These are phyloP conservation scores for Sympetrum striolatum DNA, from an alignment of 2,888 invertebrate species.

Conservation along the genomic window DNA sequence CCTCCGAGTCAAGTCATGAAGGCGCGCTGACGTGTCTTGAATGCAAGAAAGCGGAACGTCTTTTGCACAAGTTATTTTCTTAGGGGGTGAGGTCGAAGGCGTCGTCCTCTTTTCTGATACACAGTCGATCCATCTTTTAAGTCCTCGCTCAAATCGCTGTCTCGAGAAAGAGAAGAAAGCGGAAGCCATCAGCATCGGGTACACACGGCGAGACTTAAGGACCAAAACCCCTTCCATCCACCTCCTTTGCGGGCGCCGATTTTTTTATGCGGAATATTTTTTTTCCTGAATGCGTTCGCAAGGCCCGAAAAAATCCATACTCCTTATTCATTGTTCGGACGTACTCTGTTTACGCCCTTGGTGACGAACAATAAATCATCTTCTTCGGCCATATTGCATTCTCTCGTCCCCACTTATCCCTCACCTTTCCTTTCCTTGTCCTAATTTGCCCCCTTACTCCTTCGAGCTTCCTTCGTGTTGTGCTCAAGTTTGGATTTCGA, in stretches of 20 bases:
- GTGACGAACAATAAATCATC: neutral
- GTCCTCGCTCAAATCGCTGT: neutral
- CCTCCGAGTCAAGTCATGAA: too few relatives aligned
- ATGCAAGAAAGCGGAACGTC: too few relatives aligned
- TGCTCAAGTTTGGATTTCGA: too few relatives aligned
- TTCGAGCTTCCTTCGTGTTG: neutral
- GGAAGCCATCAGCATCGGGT: neutral
- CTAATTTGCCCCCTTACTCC: neutral
- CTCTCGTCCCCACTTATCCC: neutral
- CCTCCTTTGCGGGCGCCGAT: neutral
- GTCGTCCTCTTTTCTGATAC: neutral
- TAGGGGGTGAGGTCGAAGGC: neutral
- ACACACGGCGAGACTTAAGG: neutral
- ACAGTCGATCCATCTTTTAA: neutral
- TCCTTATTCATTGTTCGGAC: neutral
- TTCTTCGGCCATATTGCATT: neutral
- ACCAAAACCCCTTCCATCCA: neutral
- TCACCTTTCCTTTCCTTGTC: neutral
- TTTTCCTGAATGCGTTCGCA: neutral
- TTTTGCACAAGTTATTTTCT: too few relatives aligned
- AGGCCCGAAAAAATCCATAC: neutral
- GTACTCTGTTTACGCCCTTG: neutral
- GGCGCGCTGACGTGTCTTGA: too few relatives aligned
- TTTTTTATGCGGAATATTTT: neutral
- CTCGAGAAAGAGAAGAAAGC: neutral